A percentile compares a stretch with the other conserved stretches of the same genome.
Evolutionary conservation across 2,113 vertebrate species (phyloP).

Genomic region (Camelus bactrianus): DNA sequence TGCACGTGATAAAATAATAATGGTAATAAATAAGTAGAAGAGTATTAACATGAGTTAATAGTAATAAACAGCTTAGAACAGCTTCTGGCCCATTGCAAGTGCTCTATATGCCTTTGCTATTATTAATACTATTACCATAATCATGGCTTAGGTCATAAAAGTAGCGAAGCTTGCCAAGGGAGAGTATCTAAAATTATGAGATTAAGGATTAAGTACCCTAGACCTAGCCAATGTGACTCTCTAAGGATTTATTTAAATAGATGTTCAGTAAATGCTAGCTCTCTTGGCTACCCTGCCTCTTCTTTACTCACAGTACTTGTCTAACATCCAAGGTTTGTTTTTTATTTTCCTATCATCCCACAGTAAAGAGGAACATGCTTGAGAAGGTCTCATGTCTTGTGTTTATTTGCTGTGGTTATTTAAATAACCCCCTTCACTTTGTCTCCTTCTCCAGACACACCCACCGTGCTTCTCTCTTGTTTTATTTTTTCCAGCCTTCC

Average conservation of each 20-base stretch:
- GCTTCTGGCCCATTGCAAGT: background rate
- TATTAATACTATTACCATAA: background rate
- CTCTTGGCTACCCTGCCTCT: background rate
- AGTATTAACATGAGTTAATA: background rate
- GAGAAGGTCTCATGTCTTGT: background rate
- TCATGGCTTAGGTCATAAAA: background rate
- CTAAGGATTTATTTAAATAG: background rate
- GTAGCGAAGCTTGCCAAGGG: background rate
- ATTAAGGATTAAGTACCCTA: background rate
- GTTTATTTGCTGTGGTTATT: background rate
- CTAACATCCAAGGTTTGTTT: background rate
- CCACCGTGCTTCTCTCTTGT: background rate
- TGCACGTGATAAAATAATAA: too few species aligned
- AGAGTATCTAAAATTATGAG: background rate
- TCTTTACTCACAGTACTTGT: background rate
- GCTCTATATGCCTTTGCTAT: background rate
- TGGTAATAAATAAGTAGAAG: too few species aligned
- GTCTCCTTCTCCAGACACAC: background rate
- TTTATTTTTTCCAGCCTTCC: constrained; percentile 91
- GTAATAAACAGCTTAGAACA: background rate
- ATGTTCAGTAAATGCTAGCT: background rate
- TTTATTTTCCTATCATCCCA: constrained; percentile 23
- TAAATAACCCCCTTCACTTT: background rate
- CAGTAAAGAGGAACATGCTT: constrained; percentile 11
- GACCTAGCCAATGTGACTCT: background rate